Percentiles rank a stretch among this genome's conserved stretches.
These are phyloP conservation scores for Xenopus tropicalis DNA, from an alignment of 2,113 vertebrate species.

Conservation along the genomic window DNA sequence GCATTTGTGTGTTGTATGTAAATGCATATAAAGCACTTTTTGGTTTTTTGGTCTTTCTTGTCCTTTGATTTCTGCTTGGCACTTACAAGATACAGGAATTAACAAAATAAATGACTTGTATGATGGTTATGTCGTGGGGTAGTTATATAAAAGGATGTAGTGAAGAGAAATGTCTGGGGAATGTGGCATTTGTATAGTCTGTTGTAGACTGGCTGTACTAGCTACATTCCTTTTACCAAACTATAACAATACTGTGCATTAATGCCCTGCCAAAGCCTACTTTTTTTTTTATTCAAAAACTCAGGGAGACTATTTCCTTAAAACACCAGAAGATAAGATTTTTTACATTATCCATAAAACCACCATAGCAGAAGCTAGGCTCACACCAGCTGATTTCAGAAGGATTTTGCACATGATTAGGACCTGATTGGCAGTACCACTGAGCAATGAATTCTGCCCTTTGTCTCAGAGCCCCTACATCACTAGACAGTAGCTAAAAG, in stretches of 20 bases:
- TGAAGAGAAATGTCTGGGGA: too few species aligned
- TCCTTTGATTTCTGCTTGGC: too few species aligned
- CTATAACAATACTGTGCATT: constrained; percentile 1
- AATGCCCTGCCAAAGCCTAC: neutral
- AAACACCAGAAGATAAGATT: neutral
- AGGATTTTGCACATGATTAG: neutral
- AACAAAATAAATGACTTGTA: too few species aligned
- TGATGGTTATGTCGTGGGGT: neutral
- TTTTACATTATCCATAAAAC: neutral
- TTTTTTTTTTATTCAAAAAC: neutral
- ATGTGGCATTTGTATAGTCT: neutral
- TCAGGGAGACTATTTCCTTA: neutral
- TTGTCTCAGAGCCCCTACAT: too few species aligned
- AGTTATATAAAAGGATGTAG: too few species aligned
- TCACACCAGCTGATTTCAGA: neutral
- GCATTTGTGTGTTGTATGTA: too few species aligned
- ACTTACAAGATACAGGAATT: too few species aligned
- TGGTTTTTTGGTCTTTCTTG: too few species aligned
- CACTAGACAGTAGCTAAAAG: too few species aligned
- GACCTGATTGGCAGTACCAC: neutral
- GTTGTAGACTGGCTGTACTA: neutral
- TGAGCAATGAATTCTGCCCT: too few species aligned
- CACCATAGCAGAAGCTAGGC: neutral
- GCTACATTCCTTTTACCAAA: neutral
- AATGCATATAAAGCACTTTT: too few species aligned